Conservation (phyloP, 2,888 invertebrate species). For the Stegophylla sp. region DNA sequence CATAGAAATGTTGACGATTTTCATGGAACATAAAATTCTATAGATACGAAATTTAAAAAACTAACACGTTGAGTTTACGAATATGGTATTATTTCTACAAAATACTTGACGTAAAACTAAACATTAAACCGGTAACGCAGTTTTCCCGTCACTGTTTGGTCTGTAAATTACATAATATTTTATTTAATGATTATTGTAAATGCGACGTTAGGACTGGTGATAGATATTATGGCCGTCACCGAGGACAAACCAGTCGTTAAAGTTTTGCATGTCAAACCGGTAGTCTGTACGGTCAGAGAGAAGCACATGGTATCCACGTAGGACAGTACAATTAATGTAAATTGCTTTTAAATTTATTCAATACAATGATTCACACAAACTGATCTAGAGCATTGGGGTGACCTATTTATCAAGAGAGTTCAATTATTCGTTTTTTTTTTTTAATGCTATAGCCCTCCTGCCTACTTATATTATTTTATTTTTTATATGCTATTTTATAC, state of each 20-base stretch:
- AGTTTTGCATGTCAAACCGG: background rate
- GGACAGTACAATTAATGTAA: background rate
- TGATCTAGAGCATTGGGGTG: slow-evolving; percentile 25
- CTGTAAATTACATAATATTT: background rate
- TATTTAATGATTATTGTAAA: background rate
- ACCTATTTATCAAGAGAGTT: slow-evolving; percentile 25
- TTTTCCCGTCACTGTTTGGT: background rate
- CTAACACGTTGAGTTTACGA: background rate
- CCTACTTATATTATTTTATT: background rate
- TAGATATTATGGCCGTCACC: background rate
- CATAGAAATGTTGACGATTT: slow-evolving; percentile 39
- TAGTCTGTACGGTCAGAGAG: background rate
- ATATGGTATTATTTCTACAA: background rate
- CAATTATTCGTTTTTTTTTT: slow-evolving; percentile 11
- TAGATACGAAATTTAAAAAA: slow-evolving; percentile 49
- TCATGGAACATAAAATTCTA: slow-evolving; percentile 40
- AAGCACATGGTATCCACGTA: background rate
- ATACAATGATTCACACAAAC: slow-evolving; percentile 7
- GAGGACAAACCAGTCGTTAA: background rate
- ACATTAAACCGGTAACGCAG: too few relatives aligned
- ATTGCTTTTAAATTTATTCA: slow-evolving; percentile 34
- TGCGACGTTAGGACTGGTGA: background rate
- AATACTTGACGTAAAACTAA: too few relatives aligned
- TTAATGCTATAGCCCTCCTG: background rate
- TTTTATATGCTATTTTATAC: background rate